phyloP scores from a whole-genome alignment of 2,113 vertebrate genomes.

The Herpailurus yagouaroundi region DNA sequence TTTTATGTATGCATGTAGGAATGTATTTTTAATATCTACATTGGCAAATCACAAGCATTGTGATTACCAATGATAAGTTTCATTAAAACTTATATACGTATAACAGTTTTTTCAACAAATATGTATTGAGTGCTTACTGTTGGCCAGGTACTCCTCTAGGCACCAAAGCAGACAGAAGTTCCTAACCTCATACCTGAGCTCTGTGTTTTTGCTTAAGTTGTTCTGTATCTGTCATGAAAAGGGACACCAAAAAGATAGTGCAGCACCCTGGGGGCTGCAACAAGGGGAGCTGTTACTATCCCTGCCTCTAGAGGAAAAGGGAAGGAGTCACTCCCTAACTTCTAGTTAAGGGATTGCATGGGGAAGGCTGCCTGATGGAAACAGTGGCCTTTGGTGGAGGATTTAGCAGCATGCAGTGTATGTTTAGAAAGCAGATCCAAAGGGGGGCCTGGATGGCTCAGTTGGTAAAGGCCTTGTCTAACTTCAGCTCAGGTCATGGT shows the following conservation, averaged over 20 bases:
- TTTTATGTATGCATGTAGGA: not conserved
- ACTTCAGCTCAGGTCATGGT: too few relatives aligned
- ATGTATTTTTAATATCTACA: constrained; percentile 4
- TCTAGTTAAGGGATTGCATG: not conserved
- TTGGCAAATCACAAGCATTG: not conserved
- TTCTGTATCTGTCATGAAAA: not conserved
- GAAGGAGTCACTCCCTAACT: not conserved
- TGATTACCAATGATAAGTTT: not conserved
- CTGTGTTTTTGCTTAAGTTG: not conserved
- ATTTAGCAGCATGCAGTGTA: not conserved
- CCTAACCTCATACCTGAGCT: not conserved
- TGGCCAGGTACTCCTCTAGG: not conserved
- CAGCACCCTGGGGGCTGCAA: not conserved
- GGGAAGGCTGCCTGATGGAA: not conserved
- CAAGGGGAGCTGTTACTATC: too few relatives aligned
- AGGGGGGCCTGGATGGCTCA: too few relatives aligned
- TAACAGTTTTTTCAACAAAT: not conserved
- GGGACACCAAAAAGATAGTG: not conserved
- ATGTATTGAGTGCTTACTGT: not conserved
- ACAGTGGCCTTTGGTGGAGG: not conserved
- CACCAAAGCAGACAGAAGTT: not conserved
- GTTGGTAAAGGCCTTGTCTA: too few relatives aligned
- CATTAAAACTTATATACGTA: not conserved
- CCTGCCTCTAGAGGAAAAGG: too few relatives aligned
- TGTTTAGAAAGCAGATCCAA: too few relatives aligned